A percentile compares a stretch with the other conserved stretches of the same genome.
phyloP scores from a whole-genome alignment of 1,140 invertebrate species.

The Drosophila pseudoananassae region DNA sequence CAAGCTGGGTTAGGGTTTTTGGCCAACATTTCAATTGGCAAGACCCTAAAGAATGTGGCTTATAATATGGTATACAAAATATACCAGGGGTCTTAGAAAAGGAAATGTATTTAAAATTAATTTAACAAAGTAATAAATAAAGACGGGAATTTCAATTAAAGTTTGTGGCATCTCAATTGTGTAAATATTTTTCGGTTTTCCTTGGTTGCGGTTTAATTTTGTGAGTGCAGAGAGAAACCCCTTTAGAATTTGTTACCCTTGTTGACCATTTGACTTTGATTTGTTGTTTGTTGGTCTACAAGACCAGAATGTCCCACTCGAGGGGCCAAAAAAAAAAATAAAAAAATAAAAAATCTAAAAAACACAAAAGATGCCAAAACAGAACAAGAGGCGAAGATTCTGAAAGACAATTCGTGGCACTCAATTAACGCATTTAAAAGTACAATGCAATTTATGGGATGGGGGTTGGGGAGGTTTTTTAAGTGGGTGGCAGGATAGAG shows the following conservation, averaged over 20 bases:
- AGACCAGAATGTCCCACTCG: constrained; percentile 15
- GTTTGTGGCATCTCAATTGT: not conserved
- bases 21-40: constrained; percentile 73
- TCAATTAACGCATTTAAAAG: constrained; percentile 81
- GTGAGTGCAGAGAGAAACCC: not conserved
- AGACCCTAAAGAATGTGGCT: constrained; percentile 39
- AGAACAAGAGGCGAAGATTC: constrained; percentile 21
- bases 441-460: constrained; percentile 32
- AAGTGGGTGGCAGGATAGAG: not conserved
- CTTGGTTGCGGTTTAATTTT: not conserved
- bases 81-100: too few relatives aligned
- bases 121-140: not conserved
- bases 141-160: not conserved
- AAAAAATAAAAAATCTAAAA: constrained; percentile 12
- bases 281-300: constrained; percentile 38
- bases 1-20: constrained; percentile 42
- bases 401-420: constrained; percentile 66
- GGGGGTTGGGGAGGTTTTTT: not conserved
- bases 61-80: too few relatives aligned
- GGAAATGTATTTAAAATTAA: not conserved
- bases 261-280: constrained; percentile 63
- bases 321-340: constrained; percentile 1
- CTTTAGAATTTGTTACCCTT: constrained; percentile 4
- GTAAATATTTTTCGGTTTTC: not conserved
- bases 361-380: constrained; percentile 24